Evolutionary conservation across 2,888 invertebrate genomes (phyloP).

Genomic region (Scaptomyza polygonia): DNA sequence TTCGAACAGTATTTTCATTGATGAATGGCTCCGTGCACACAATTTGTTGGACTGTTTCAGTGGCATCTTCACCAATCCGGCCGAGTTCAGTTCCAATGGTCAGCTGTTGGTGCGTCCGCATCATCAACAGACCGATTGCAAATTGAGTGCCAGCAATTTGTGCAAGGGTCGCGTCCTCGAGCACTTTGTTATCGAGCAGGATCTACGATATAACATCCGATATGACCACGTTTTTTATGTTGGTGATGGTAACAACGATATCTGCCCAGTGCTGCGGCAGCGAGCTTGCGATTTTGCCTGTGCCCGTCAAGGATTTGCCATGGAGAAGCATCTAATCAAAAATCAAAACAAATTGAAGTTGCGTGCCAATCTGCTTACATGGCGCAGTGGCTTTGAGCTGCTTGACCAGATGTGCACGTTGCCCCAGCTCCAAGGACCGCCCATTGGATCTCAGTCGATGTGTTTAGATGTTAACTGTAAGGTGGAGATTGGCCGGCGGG

Average conservation of each 20-base stretch:
- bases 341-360: conserved; percentile 75
- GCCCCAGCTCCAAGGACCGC: conserved; percentile 50
- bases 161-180: conserved; percentile 91
- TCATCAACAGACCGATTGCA: conserved; percentile 89
- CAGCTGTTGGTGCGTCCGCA: conserved; percentile 87
- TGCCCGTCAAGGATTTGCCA: conserved; percentile 86
- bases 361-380: conserved; percentile 76
- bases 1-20: conserved; percentile 90
- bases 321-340: conserved; percentile 80
- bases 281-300: conserved; percentile 87
- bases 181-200: conserved; percentile 86
- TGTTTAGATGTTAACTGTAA: conserved; percentile 29
- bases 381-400: conserved; percentile 82
- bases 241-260: conserved; percentile 92
- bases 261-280: conserved; percentile 89
- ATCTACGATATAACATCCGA: conserved; percentile 79
- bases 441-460: neutral
- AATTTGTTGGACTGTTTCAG: conserved; percentile 83
- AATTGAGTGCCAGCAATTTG: conserved; percentile 89
- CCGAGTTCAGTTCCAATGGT: conserved; percentile 86
- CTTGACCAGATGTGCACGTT: conserved; percentile 69
- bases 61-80: conserved; percentile 90
- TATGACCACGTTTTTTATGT: conserved; percentile 88
- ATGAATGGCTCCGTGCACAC: conserved; percentile 86
- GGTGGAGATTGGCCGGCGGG: conserved; percentile 52